Base-by-base conservation (phyloP, 2,888 invertebrate species). In the Morpho deidamia region DNA sequence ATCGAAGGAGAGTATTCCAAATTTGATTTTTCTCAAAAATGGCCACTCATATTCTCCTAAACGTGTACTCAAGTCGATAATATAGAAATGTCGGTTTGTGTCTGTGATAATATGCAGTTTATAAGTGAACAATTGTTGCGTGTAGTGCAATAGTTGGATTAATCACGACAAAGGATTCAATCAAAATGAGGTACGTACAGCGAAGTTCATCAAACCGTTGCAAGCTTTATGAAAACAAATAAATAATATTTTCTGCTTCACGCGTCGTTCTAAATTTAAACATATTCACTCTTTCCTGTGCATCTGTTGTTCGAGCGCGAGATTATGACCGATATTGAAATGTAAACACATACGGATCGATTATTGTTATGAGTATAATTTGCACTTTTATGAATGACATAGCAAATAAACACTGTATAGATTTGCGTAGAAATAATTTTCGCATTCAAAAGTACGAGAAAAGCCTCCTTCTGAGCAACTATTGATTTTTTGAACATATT, bases 121-220 rank as follows among this genome's bases (percentile, higher is more conserved):
- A 63, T 82, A 80, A 82, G 87, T 88, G 87, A 87, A 87, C 84
- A 83, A 79, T 84, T 84, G 80, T 82, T 81, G 74, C 74, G 87
- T 85, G 83, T 72, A 75, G 82, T 88, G 86, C 83, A 83, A 77
- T 85, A 83, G 85, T 84, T 70, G 87, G 87, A 87, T 87, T 86
- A 78, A 74, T 81, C 81, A 74, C 83, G 74, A 86, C 84, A 85
- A 84, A 85, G 84, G 83, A 84, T 75, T 76, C 74, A 64, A 76
- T 73, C 83, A 87, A 86, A 84, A 89, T 89, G 88, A 89, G 88
- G 88, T 88, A 83, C 64, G 89, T 84, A 64, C 58, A 75, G 80
- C 83, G 83, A 80, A 83, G 83, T 82, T 81, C 71, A 75, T 51
- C 60, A 74, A 79, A 78, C 80, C 84, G 84, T 84, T 70, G 71